These are phyloP conservation scores for Lasioglossum malachurum DNA, from an alignment of 2,888 invertebrate genomes.

Conservation along the genomic window DNA sequence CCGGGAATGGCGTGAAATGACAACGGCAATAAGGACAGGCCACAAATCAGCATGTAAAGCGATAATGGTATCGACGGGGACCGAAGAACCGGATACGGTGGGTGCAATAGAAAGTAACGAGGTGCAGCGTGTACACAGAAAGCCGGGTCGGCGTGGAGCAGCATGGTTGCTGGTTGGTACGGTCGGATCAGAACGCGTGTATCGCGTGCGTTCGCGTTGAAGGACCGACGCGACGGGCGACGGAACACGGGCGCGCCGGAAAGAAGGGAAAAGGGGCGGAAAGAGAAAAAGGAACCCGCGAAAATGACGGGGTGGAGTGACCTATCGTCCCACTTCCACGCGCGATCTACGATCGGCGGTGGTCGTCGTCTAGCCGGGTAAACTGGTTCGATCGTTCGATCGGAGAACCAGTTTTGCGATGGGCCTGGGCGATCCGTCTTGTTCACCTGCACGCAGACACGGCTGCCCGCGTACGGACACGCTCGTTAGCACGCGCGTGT, in stretches of 20 bases:
- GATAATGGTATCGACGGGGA: constrained; percentile 17
- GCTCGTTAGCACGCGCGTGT: constrained; percentile 60
- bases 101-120: constrained; percentile 30
- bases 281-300: constrained; percentile 26
- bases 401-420: constrained; percentile 68
- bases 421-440: constrained; percentile 60
- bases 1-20: background rate
- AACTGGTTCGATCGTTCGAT: constrained; percentile 71
- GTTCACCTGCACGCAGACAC: constrained; percentile 57
- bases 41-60: constrained; percentile 16
- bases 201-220: background rate
- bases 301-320: constrained; percentile 52
- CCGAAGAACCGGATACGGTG: constrained; percentile 27
- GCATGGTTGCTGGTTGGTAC: background rate
- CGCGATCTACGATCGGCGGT: constrained; percentile 39
- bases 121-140: constrained; percentile 4
- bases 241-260: background rate
- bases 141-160: background rate
- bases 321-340: constrained; percentile 63
- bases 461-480: constrained; percentile 32
- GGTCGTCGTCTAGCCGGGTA: constrained; percentile 57
- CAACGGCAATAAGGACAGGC: constrained; percentile 13
- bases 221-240: background rate
- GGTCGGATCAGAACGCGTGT: background rate
- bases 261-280: background rate